These are phyloP conservation scores for Clamator glandarius DNA, from an alignment of 2,797 vertebrate genomes.

Conservation along the genomic window DNA sequence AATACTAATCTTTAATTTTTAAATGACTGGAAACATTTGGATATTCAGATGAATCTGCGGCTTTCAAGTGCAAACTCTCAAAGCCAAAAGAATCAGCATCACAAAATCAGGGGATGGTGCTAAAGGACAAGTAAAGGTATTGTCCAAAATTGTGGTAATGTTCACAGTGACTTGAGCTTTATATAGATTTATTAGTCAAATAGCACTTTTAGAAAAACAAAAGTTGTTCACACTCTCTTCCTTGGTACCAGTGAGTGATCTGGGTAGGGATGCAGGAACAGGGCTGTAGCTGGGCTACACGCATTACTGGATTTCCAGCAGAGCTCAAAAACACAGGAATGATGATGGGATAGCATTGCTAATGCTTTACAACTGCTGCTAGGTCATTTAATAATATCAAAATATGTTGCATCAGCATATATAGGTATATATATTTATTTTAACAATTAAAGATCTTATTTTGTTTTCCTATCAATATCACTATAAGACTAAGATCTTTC, in stretches of 20 bases:
- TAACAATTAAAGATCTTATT: constrained; percentile 64
- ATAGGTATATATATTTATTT: constrained; percentile 18
- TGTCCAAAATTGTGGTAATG: neutral
- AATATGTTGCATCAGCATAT: constrained; percentile 9
- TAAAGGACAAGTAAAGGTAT: neutral
- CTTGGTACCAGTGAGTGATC: neutral
- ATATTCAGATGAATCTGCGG: neutral
- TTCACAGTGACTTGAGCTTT: neutral
- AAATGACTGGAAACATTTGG: neutral
- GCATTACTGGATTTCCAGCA: neutral
- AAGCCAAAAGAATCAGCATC: neutral
- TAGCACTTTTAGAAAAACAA: neutral
- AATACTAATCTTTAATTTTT: neutral
- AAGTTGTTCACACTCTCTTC: neutral
- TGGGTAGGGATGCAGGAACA: neutral
- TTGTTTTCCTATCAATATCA: constrained; percentile 69
- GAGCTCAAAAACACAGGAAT: constrained; percentile 75
- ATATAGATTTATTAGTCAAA: neutral
- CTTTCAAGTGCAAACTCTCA: neutral
- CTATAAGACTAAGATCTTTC: constrained; percentile 79
- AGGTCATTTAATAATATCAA: constrained; percentile 50
- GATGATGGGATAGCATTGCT: constrained; percentile 20
- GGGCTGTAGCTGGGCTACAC: neutral
- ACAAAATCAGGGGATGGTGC: neutral
- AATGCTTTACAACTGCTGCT: constrained; percentile 27